Evolutionary conservation across 53 echinoderm and acorn worm species (phyloP).

Genomic region (Echinarachnius parma): DNA sequence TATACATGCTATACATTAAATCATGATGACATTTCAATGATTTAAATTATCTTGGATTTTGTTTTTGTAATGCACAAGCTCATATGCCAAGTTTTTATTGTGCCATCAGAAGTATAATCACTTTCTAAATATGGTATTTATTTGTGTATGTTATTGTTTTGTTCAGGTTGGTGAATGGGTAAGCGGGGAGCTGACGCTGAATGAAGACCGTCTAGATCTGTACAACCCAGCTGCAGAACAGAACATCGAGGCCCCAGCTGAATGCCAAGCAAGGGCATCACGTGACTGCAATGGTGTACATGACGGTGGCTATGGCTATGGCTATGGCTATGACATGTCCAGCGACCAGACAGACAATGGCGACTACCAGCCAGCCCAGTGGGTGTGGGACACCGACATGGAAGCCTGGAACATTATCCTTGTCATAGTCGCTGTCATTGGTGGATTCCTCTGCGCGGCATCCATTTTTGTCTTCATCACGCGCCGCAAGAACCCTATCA

Average conservation of each 20-base stretch:
- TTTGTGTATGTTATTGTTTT: background rate
- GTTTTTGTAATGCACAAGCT: too few relatives aligned
- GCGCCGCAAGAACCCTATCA: background rate
- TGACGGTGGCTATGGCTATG: too few relatives aligned
- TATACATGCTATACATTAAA: too few relatives aligned
- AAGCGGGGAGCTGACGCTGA: conserved; percentile 35
- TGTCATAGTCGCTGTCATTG: conserved; percentile 41
- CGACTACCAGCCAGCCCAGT: background rate
- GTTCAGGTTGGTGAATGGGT: conserved; percentile 51
- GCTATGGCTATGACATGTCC: background rate
- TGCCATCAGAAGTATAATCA: too few relatives aligned
- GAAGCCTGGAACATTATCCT: conserved; percentile 54
- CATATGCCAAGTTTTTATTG: too few relatives aligned
- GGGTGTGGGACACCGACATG: conserved; percentile 23
- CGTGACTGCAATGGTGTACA: too few relatives aligned
- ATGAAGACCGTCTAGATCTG: conserved; percentile 22
- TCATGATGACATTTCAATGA: too few relatives aligned
- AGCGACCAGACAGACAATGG: background rate
- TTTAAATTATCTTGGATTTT: too few relatives aligned
- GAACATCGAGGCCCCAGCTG: conserved; percentile 34
- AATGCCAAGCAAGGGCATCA: conserved; percentile 26
- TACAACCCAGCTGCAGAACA: conserved; percentile 46
- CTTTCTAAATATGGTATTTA: too few relatives aligned
- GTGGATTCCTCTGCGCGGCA: conserved; percentile 24
- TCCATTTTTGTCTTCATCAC: conserved; percentile 32